Evolutionary conservation across 2,888 invertebrate genomes (phyloP), one percentile per base, ranked within the genome.

Genomic region (Pyrocoelia pectoralis): DNA sequence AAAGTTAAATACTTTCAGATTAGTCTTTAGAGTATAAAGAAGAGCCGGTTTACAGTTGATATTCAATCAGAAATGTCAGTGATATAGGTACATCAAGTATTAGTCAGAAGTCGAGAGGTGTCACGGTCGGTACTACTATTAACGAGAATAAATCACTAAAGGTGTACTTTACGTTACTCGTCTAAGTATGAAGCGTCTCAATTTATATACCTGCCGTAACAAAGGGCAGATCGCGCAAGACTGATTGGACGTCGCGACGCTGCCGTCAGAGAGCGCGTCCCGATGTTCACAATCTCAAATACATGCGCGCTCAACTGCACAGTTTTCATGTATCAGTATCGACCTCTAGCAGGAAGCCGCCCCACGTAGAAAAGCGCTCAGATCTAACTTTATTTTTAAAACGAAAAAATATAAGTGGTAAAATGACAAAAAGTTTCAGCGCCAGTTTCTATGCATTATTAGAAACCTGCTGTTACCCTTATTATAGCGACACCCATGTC

Each of bases 221-320:
- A 49, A 14, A 53, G 51, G 54, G 54, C 49, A 53, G 54, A 48
- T 53, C 62, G 57, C 54, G 54, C 54, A 49, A 54, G 17, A 62
- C 62, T 62, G 53, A 50, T 57, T 57, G 54, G 52, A 54, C 62
- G 62, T 57, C 54, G 53, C 57, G 62, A 62, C 62, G 62, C 62
- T 53, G 62, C 52, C 56, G 56, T 56, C 43, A 56, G 52, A 46
- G 56, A 50, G 56, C 53, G 50, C 49, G 56, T 57, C 53, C 53
- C 57, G 52, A 53, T 49, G 54, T 15, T 52, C 43, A 43, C 56
- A 56, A 54, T 61, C 51, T 61, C 56, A 43, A 43, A 19, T 56
- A 53, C 33, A 41, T 62, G 62, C 62, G 62, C 62, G 57, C 62
- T 53, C 62, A 62, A 62, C 62, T 62, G 38, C 48, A 46, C 49